Evolutionary conservation across 2,797 vertebrate genomes (phyloP).

Genomic region (Mus caroli): DNA sequence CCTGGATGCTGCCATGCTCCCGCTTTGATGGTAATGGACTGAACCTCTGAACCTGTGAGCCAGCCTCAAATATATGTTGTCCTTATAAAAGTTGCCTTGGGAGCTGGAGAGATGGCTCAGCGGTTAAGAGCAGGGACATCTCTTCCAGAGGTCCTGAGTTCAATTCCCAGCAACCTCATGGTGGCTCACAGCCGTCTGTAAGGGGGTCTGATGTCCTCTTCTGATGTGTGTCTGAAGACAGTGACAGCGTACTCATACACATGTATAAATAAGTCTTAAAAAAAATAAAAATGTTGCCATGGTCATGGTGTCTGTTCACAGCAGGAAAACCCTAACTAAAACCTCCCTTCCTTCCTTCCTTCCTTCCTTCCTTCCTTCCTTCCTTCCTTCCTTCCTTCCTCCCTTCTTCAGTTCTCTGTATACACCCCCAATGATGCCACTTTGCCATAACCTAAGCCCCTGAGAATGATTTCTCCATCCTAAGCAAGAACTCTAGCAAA

Average conservation of each 20-base stretch:
- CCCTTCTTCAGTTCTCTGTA: neutral
- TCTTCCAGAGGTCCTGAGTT: neutral
- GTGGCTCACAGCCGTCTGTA: neutral
- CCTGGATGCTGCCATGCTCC: neutral
- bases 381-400: neutral
- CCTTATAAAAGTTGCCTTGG: neutral
- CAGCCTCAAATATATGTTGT: neutral
- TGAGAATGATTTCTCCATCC: too few species aligned
- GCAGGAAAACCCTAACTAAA: neutral
- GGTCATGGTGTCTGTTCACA: neutral
- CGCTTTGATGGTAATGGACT: neutral
- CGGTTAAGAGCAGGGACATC: neutral
- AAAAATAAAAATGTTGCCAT: neutral
- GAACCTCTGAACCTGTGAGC: neutral
- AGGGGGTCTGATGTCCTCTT: neutral
- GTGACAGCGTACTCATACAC: accelerated
- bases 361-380: neutral
- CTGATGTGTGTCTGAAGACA: neutral
- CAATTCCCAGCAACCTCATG: neutral
- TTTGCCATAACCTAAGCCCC: neutral
- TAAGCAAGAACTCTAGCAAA: neutral
- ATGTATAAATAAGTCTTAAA: neutral
- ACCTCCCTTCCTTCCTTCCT: neutral
- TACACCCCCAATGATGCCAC: neutral
- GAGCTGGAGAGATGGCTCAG: neutral